phyloP scores from a whole-genome alignment of 2,888 invertebrate species.

The Chromoteleia sp. region DNA sequence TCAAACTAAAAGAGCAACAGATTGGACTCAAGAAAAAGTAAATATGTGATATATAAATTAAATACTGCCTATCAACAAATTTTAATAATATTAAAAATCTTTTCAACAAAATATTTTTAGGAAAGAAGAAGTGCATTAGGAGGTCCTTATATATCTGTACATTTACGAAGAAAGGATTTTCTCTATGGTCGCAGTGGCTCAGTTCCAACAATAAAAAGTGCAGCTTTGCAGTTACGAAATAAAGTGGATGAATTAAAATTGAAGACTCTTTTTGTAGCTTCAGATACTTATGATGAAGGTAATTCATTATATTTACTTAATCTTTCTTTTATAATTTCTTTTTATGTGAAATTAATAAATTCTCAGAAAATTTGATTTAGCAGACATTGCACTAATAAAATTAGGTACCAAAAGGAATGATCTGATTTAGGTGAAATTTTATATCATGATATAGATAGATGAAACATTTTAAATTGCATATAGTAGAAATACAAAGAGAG shows the following conservation, averaged over 20 bases:
- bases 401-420: too few relatives aligned
- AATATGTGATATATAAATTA: conserved; percentile 73
- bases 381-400: too few relatives aligned
- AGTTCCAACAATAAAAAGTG: conserved; percentile 91
- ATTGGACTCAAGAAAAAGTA: conserved; percentile 88
- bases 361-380: too few relatives aligned
- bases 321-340: background rate
- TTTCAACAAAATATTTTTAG: conserved; percentile 76
- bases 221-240: conserved; percentile 90
- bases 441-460: too few relatives aligned
- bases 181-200: conserved; percentile 89
- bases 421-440: too few relatives aligned
- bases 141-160: conserved; percentile 92
- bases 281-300: conserved; percentile 89
- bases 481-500: too few relatives aligned
- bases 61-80: too few relatives aligned
- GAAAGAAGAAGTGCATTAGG: conserved; percentile 86
- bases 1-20: conserved; percentile 86
- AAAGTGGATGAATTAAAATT: conserved; percentile 87
- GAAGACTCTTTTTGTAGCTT: conserved; percentile 91
- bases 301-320: background rate
- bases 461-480: too few relatives aligned
- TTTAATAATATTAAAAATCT: too few relatives aligned
- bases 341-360: background rate
- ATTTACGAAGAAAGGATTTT: conserved; percentile 96